A percentile compares a stretch with the other conserved stretches of the same genome.
Evolutionary conservation across 35 echinoderm and acorn worm genomes (phyloP).

Genomic region (Ptychodera flava): DNA sequence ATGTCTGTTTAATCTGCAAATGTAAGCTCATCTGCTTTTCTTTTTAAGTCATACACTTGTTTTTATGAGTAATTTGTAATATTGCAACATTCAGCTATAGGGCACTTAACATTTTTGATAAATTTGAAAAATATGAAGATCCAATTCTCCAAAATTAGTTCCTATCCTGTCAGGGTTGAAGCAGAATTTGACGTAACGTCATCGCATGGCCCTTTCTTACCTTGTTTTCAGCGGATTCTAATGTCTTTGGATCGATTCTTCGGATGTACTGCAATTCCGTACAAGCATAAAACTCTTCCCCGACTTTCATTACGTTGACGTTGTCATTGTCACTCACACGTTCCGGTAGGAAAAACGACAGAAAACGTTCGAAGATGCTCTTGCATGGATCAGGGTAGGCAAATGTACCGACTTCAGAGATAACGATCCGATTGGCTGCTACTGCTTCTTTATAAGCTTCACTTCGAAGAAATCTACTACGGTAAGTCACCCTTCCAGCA

Average conservation of each 20-base stretch:
- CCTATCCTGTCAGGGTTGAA: too few species aligned
- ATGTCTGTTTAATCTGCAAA: too few species aligned
- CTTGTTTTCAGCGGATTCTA: constrained; percentile 26
- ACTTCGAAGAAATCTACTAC: constrained; percentile 45
- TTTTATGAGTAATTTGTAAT: too few species aligned
- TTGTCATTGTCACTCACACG: not conserved
- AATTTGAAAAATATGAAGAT: too few species aligned
- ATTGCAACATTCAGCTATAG: too few species aligned
- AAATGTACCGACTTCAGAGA: constrained; percentile 38
- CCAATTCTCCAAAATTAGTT: too few species aligned
- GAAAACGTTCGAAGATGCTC: constrained; percentile 51
- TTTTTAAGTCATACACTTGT: too few species aligned
- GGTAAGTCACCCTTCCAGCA: constrained; percentile 44
- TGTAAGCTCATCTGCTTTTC: too few species aligned
- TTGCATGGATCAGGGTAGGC: constrained; percentile 76
- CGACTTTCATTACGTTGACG: not conserved
- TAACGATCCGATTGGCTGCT: constrained; percentile 45
- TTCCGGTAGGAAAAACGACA: constrained; percentile 38
- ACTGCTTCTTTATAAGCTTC: constrained; percentile 41
- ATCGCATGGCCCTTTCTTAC: too few species aligned
- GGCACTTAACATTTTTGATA: too few species aligned
- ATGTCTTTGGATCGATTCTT: constrained; percentile 35
- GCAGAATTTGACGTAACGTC: too few species aligned
- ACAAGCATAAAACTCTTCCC: constrained; percentile 53
- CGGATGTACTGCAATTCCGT: constrained; percentile 37